Evolutionary conservation across 2,888 invertebrate species (phyloP).

Genomic region (Ctena decussata): DNA sequence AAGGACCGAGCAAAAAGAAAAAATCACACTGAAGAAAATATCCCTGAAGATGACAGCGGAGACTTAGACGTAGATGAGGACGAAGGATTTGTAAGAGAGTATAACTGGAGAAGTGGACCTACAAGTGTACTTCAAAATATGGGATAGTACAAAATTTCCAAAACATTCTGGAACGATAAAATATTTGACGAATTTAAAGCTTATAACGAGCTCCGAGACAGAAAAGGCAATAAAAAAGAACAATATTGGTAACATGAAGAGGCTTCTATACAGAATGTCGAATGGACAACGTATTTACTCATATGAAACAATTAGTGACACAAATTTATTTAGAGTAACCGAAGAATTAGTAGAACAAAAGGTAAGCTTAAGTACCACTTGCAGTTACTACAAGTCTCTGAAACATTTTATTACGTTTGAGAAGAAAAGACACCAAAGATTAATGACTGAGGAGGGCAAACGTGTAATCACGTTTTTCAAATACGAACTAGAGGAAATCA

Average conservation of each 20-base stretch:
- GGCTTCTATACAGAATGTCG: not conserved
- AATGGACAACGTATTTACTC: not conserved
- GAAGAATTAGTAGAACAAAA: too few species aligned
- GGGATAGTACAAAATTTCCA: not conserved
- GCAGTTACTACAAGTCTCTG: too few species aligned
- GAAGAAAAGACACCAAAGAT: too few species aligned
- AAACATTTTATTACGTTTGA: too few species aligned
- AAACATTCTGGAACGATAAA: not conserved
- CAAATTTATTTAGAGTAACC: not conserved
- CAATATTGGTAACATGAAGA: not conserved
- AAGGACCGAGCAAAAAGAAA: too few species aligned
- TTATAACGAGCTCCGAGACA: not conserved
- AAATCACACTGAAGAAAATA: too few species aligned
- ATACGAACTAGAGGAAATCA: too few species aligned
- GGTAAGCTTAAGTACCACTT: too few species aligned
- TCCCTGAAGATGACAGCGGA: too few species aligned
- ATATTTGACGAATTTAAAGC: not conserved
- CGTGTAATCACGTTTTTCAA: too few species aligned
- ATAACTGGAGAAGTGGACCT: not conserved
- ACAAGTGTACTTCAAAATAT: not conserved
- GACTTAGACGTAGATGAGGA: not conserved
- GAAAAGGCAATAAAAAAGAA: not conserved
- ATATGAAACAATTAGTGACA: not conserved
- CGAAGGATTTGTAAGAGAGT: not conserved
- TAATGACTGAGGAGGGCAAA: too few species aligned